Base-by-base conservation (phyloP, 2,797 vertebrate species). In the Mus caroli region DNA sequence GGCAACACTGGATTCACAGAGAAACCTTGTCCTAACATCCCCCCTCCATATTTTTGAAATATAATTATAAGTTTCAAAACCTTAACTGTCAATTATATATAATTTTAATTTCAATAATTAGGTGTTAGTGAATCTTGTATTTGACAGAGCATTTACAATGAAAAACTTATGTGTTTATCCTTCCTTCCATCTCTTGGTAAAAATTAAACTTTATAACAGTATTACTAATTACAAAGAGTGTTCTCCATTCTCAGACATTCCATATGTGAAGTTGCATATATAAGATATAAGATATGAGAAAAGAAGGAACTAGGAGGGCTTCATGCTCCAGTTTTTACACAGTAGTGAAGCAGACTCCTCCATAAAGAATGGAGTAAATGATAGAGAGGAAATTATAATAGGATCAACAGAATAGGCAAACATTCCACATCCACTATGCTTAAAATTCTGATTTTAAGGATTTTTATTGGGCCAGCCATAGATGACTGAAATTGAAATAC, bases 251-350 rank as follows among this genome's bases (percentile, higher is more conserved):
- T 93, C 5, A 60, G 34, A 76, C 52, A 73, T 6, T 1, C 4
- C 11, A 28, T 19, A 20, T 19, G 6, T 54, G 3, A 73, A 71
- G 62, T 52, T 34, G 19, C 28, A 46, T 7, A 19, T 58, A 67
- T 19, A 58, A 56, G 5, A 58, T 14, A 6, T n/a, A 6, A 77
- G 12, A 13, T 2, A 58, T 4, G 20, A 56, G 8, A 84, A 13
- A 60, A 24, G 26, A 54, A 92, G 15, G 4, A 11, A 46, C 78
- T 0, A 17, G 3, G 12, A 6, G 12, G 8, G 8, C 12, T 37
- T 46, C 12, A 19, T 67, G 17, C 1, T 13, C 13, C 11, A 13
- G 1, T 34, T 52, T 17, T 77, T 20, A n/a, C 1, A 1, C 3
- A 69, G 6, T 10, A 69, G 1, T 11, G 64, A 15, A 82, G 37